phyloP scores from a whole-genome alignment of 2,113 vertebrate genomes.

The Phycodurus eques region DNA sequence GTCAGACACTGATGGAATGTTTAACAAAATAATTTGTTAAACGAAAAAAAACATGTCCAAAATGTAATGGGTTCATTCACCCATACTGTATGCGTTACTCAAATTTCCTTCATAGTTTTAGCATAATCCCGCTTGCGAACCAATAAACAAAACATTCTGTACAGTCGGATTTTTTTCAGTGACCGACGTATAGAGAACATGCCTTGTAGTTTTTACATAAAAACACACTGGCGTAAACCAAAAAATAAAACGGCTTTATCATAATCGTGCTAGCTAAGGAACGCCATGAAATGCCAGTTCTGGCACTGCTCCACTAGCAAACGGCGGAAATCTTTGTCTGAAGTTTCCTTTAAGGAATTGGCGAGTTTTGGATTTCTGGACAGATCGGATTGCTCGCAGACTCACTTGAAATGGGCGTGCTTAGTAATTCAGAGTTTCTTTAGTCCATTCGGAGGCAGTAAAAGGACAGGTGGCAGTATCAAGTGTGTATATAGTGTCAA shows the following conservation, averaged over 20 bases:
- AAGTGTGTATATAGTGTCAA: conserved; percentile 72
- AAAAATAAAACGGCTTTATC: no score
- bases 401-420: background rate
- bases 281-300: background rate
- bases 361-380: background rate
- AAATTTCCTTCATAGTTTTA: background rate
- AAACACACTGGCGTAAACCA: no score
- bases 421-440: conserved; percentile 38
- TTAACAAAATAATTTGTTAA: background rate
- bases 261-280: background rate
- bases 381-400: background rate
- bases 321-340: background rate
- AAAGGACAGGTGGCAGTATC: conserved; percentile 66
- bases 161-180: background rate
- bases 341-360: background rate
- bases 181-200: no score
- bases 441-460: conserved; percentile 40
- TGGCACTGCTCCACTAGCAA: background rate
- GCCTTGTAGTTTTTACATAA: background rate
- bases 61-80: background rate
- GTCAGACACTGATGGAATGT: background rate
- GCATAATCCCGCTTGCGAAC: background rate
- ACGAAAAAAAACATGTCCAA: background rate
- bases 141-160: background rate
- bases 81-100: no score